Evolutionary conservation across 2,888 invertebrate genomes (phyloP).

Genomic region (Apamea anceps): DNA sequence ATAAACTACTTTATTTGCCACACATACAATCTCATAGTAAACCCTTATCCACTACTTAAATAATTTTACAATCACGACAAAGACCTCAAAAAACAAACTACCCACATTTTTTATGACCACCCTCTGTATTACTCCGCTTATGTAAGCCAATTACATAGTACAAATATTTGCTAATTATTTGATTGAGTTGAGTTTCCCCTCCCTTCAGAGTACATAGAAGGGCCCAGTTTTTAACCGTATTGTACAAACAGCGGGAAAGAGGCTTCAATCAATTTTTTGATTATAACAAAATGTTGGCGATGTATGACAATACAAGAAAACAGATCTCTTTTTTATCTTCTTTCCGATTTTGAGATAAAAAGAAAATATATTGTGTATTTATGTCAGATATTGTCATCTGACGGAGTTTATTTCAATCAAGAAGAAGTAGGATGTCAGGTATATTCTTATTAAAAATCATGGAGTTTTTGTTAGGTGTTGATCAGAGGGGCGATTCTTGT

Average conservation of each 20-base stretch:
- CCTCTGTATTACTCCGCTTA: conserved; percentile 62
- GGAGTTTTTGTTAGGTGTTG: background rate
- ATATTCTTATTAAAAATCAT: conserved; percentile 5
- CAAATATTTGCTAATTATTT: conserved; percentile 84
- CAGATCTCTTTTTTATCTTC: conserved; percentile 11
- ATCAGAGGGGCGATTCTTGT: background rate
- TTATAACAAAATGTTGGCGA: conserved; percentile 33
- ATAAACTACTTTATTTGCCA: background rate
- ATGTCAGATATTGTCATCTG: conserved; percentile 28
- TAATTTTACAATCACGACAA: conserved; percentile 29
- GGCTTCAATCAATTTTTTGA: conserved; percentile 49
- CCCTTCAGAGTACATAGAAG: conserved; percentile 27
- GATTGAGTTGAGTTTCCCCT: conserved; percentile 71
- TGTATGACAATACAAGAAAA: conserved; percentile 16
- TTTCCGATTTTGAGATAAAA: conserved; percentile 11
- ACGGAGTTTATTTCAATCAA: conserved; percentile 11
- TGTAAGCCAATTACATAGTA: conserved; percentile 76
- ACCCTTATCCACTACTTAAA: background rate
- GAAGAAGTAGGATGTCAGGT: background rate
- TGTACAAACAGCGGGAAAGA: conserved; percentile 37
- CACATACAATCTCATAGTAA: background rate
- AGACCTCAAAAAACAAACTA: conserved; percentile 43
- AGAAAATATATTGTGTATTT: conserved; percentile 21
- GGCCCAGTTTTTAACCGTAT: conserved; percentile 51
- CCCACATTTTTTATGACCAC: conserved; percentile 64